A percentile compares a stretch with the other conserved stretches of the same genome.
phyloP scores from a whole-genome alignment of 2,113 vertebrate genomes.

The Neolamprologus modestus region DNA sequence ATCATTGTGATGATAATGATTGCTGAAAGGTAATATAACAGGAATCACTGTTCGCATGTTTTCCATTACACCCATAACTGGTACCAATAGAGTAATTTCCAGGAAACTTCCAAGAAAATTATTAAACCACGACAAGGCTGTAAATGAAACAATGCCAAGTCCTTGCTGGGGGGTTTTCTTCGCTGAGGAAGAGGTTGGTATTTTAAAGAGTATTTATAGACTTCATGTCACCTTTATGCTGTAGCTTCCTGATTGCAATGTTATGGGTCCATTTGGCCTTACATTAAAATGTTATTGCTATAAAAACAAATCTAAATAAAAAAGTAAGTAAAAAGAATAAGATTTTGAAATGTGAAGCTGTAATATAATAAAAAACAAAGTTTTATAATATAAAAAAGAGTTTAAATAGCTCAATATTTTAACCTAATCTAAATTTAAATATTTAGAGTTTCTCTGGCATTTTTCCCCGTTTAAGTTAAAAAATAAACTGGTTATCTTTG shows the following conservation, averaged over 20 bases:
- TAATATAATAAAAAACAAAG: not conserved
- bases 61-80: not conserved
- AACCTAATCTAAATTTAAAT: not conserved
- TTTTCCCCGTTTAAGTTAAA: fast-evolving
- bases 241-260: not conserved
- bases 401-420: not conserved
- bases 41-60: not conserved
- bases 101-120: not conserved
- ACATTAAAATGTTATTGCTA: not conserved
- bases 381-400: not conserved
- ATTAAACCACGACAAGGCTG: not conserved
- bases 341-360: not conserved
- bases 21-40: not conserved
- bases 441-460: not conserved
- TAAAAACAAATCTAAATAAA: not conserved
- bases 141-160: not conserved
- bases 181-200: not conserved
- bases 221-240: not conserved
- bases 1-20: not conserved
- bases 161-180: fast-evolving
- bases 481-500: not conserved
- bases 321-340: not conserved
- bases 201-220: not conserved
- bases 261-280: not conserved
- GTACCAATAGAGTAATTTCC: not conserved